Base-by-base conservation (phyloP, 1,140 invertebrate species). In the Drosophila santomea region DNA sequence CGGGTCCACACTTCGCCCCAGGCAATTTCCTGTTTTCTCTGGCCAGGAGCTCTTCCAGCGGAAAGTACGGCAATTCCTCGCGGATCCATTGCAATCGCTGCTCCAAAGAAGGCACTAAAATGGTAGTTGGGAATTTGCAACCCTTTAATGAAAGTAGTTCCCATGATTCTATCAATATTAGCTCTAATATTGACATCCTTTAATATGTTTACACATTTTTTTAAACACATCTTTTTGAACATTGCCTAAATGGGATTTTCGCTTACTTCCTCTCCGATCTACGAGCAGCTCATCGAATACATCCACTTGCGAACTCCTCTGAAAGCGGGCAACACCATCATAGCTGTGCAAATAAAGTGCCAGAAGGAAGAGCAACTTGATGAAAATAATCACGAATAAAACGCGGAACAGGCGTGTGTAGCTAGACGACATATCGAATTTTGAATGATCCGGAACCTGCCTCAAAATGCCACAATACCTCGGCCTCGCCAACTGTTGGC, bases 61-160 rank as follows among this genome's bases (percentile, higher is more conserved):
- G 90, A 44, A 91, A 79, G 14, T 74, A 76, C 1, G 82, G 90
- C 54, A 88, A 58, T 43, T 90, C 82, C 15, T 78, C 23, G 3
- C 68, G 45, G 39, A 83, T 83, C n/a, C 71, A 58, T 7, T 62
- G 35, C 48, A 88, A 12, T 3, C 69, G 64, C 39, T 89, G 35
- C 50, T 77, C 52, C 52, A 52, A 55, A 5, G 50, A 48, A 32
- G 83, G 84, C 4, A 6, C 84, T 88, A 7, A 11, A 51, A 43
- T 4, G 2, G 6, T 20, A 25, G 7, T 41, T n/a, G 12, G 23
- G 8, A 32, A 25, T 4, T 25, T 25, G 20, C 20, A 20, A 20
- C 20, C 20, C 20, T 20, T 20, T 20, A 20, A 20, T 20, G 25
- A 25, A 25, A 25, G 4, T 4, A 25, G 25, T 25, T 25, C 4